Evolutionary conservation across 2,888 invertebrate species (phyloP).

Genomic region (Protophormia terraenovae): DNA sequence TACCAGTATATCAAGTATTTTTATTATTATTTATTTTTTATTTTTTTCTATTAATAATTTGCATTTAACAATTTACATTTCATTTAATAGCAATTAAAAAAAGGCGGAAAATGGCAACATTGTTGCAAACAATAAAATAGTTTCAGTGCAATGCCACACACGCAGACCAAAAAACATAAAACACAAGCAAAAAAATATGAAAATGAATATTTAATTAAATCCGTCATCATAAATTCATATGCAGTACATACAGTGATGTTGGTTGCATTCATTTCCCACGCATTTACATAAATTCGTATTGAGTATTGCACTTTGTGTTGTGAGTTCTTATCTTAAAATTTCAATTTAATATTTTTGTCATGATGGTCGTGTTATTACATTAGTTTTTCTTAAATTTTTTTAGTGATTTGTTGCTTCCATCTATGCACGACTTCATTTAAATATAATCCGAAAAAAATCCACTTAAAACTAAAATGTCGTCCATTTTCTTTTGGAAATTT

Average conservation of each 20-base stretch:
- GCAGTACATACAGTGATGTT: neutral
- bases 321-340: conserved; percentile 21
- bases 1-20: conserved; percentile 2
- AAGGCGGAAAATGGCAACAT: conserved; percentile 40
- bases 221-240: neutral
- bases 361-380: conserved; percentile 23
- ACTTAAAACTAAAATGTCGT: neutral
- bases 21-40: neutral
- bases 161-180: neutral
- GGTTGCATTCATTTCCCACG: conserved; percentile 17
- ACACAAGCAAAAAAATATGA: neutral
- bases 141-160: neutral
- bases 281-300: too few relatives aligned
- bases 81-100: conserved; percentile 53
- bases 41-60: conserved; percentile 28
- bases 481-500: neutral
- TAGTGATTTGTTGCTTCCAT: conserved; percentile 37
- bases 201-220: neutral
- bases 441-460: conserved; percentile 4
- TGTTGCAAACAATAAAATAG: conserved; percentile 44
- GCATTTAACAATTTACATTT: conserved; percentile 34
- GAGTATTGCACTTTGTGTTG: neutral
- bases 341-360: conserved; percentile 10
- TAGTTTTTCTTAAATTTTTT: neutral
- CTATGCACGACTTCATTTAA: conserved; percentile 36